phyloP scores from a whole-genome alignment of 2,797 vertebrate species.

The Enteromius treurensis region DNA sequence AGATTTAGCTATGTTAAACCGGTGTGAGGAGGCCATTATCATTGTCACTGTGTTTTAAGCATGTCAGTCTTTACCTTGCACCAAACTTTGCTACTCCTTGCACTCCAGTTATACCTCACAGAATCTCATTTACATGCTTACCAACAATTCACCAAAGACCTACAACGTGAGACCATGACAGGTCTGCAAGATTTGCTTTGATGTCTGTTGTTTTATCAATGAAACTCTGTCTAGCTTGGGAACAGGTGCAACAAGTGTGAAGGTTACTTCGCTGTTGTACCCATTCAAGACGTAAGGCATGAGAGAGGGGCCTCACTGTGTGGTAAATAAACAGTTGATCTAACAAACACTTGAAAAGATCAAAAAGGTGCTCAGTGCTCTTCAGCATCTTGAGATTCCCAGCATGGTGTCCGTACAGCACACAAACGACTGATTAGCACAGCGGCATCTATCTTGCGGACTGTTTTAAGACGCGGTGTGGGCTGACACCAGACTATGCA shows the following conservation, averaged over 20 bases:
- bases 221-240: constrained; percentile 58
- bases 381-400: constrained; percentile 59
- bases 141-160: constrained; percentile 55
- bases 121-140: constrained; percentile 22
- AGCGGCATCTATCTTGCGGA: constrained; percentile 61
- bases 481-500: constrained; percentile 60
- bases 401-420: constrained; percentile 56
- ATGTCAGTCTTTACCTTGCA: constrained; percentile 31
- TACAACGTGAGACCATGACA: constrained; percentile 51
- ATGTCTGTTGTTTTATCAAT: constrained; percentile 58
- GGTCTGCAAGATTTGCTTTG: constrained; percentile 57
- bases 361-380: constrained; percentile 62
- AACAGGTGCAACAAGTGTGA: constrained; percentile 61
- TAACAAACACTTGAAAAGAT: constrained; percentile 65
- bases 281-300: constrained; percentile 51
- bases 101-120: constrained; percentile 20
- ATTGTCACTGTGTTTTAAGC: constrained; percentile 41
- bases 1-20: constrained; percentile 23
- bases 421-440: constrained; percentile 64
- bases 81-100: constrained; percentile 29
- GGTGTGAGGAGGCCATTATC: constrained; percentile 22
- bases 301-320: constrained; percentile 58
- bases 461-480: constrained; percentile 56
- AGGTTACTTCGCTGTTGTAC: constrained; percentile 57
- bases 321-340: constrained; percentile 66